Evolutionary conservation across 92 coral and sea anemone genomes (phyloP).

Genomic region (Bergia sp.): DNA sequence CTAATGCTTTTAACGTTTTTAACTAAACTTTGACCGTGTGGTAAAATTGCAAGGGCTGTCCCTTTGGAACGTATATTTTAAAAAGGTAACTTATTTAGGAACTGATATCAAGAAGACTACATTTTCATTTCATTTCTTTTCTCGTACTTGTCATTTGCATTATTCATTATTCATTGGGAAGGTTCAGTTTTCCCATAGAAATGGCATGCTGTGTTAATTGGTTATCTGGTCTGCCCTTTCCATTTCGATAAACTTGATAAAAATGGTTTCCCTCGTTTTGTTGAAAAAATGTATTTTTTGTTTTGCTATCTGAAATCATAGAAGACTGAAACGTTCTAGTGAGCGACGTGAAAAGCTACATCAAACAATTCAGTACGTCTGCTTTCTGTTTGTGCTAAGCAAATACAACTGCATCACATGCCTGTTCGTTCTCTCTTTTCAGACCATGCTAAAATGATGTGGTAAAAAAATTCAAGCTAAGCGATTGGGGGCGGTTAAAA

Average conservation of each 20-base stretch:
- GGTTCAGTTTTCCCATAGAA: constrained; percentile 17
- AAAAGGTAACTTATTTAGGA: background rate
- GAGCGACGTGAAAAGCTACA: background rate
- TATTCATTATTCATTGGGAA: constrained; percentile 20
- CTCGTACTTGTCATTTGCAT: background rate
- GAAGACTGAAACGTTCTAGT: background rate
- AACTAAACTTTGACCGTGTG: background rate
- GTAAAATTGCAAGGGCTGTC: background rate
- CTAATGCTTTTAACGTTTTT: background rate
- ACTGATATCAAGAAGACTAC: background rate
- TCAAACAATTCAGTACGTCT: constrained; percentile 30
- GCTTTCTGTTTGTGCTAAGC: constrained; percentile 22
- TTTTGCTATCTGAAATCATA: background rate
- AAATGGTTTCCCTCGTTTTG: background rate
- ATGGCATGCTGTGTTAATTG: background rate
- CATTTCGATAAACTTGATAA: background rate
- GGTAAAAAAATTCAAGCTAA: constrained; percentile 24
- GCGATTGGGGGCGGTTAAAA: constrained; percentile 1
- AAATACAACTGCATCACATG: constrained; percentile 6
- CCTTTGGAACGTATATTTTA: background rate
- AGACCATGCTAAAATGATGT: constrained; percentile 16
- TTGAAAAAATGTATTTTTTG: background rate
- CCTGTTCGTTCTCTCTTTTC: constrained; percentile 5
- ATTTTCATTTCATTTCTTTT: background rate
- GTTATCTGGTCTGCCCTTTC: background rate